Evolutionary conservation across 2,888 invertebrate genomes (phyloP).

Genomic region (Orthosia cruda): DNA sequence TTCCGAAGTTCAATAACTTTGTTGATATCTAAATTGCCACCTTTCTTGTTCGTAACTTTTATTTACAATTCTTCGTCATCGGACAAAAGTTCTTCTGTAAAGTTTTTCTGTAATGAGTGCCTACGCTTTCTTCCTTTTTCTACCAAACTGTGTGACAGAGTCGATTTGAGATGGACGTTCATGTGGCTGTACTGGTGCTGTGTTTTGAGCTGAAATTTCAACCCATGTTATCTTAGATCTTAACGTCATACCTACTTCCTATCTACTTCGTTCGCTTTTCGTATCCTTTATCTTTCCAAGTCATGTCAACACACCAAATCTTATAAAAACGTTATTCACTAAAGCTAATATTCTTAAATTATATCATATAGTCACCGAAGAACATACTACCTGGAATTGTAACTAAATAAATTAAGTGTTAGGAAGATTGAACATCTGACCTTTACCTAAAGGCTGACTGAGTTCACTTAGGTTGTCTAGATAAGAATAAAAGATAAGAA

Average conservation of each 20-base stretch:
- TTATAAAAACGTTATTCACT: neutral
- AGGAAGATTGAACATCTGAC: constrained; percentile 45
- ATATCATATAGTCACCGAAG: constrained; percentile 11
- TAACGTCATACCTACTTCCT: no score
- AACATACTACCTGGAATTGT: constrained; percentile 26
- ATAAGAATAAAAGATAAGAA: constrained; percentile 31
- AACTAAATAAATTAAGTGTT: constrained; percentile 39
- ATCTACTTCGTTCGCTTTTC: neutral
- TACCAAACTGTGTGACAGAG: neutral
- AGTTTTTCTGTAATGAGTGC: neutral
- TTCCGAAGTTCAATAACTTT: neutral
- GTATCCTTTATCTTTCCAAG: neutral
- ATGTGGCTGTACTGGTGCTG: neutral
- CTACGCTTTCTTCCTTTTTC: neutral
- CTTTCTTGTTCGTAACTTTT: neutral
- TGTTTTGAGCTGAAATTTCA: neutral
- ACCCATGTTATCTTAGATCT: no score
- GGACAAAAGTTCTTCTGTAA: neutral
- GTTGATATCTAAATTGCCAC: neutral
- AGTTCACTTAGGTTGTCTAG: constrained; percentile 12
- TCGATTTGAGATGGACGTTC: neutral
- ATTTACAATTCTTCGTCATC: neutral
- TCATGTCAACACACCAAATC: neutral
- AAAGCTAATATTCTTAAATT: constrained; percentile 6
- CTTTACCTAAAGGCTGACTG: constrained; percentile 26